Percentiles rank a stretch among this genome's conserved stretches.
Evolutionary conservation across 2,888 invertebrate genomes (phyloP).

Genomic region (Sinhomidia bicolor): DNA sequence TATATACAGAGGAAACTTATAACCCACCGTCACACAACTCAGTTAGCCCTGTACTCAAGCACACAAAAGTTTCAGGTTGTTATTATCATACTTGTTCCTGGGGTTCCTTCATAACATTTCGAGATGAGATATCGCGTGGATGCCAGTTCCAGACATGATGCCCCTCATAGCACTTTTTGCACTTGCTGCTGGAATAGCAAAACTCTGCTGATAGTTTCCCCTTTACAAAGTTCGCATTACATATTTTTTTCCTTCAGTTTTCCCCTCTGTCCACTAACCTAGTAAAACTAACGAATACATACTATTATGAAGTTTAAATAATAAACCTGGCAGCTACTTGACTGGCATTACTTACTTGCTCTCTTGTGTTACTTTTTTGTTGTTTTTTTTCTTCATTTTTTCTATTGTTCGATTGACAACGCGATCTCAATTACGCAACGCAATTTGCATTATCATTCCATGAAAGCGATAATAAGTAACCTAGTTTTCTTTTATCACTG

Average conservation of each 20-base stretch:
- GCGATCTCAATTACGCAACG: no score
- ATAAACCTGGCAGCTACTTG: no score
- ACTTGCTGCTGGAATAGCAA: slow-evolving; percentile 14
- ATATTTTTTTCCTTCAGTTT: not conserved
- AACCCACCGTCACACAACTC: not conserved
- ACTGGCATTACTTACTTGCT: no score
- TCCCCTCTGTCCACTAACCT: not conserved
- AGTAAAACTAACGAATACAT: not conserved
- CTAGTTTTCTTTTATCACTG: no score
- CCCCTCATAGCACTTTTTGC: not conserved
- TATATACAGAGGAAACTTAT: not conserved
- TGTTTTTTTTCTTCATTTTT: no score
- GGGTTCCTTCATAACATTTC: not conserved
- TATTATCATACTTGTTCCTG: not conserved
- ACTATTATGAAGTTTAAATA: no score
- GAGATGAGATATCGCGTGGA: slow-evolving; percentile 36
- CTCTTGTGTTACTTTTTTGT: no score
- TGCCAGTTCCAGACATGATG: not conserved
- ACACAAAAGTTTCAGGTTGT: not conserved
- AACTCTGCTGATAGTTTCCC: not conserved
- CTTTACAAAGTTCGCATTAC: not conserved
- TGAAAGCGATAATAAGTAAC: no score
- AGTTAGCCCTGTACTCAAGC: not conserved
- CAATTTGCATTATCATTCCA: no score
- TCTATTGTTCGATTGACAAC: no score